Evolutionary conservation across 2,888 invertebrate genomes (phyloP).

Genomic region (Epicampocera succincta): DNA sequence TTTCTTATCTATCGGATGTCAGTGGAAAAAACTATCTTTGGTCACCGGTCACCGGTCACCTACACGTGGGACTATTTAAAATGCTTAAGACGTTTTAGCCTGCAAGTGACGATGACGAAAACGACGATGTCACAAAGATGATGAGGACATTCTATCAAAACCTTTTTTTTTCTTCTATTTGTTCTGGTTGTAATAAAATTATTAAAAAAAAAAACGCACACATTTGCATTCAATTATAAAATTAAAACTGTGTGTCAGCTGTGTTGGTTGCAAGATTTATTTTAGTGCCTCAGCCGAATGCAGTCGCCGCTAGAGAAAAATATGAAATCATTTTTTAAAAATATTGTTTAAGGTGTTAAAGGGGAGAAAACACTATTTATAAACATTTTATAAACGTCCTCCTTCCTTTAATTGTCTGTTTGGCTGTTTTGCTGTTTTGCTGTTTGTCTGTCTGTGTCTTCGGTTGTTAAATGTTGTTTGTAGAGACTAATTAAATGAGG

Average conservation of each 20-base stretch:
- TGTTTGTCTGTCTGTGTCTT: slow-evolving; percentile 38
- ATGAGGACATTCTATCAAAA: slow-evolving; percentile 36
- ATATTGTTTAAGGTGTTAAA: slow-evolving; percentile 70
- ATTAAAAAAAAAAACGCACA: slow-evolving; percentile 28
- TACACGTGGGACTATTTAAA: slow-evolving; percentile 79
- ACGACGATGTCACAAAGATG: slow-evolving; percentile 50
- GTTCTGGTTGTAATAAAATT: slow-evolving; percentile 37
- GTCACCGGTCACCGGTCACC: too few relatives aligned
- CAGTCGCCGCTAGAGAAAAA: slow-evolving; percentile 41
- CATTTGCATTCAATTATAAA: slow-evolving; percentile 79
- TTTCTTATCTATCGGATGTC: background rate
- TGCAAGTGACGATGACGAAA: slow-evolving; percentile 18
- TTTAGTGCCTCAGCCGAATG: slow-evolving; percentile 61
- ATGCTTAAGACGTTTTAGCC: slow-evolving; percentile 35
- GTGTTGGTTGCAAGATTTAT: slow-evolving; percentile 72
- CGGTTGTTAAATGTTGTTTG: slow-evolving; percentile 26
- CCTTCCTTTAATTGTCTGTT: slow-evolving; percentile 35
- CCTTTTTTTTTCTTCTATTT: background rate
- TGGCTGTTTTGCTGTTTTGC: slow-evolving; percentile 39
- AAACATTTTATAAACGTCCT: slow-evolving; percentile 24
- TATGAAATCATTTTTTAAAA: slow-evolving; percentile 62
- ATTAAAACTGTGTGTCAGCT: slow-evolving; percentile 73
- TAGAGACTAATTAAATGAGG: slow-evolving; percentile 68
- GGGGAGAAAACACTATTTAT: slow-evolving; percentile 52
- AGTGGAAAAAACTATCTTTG: slow-evolving; percentile 33